Evolutionary conservation across 2,797 vertebrate genomes (phyloP).

Genomic region (Syndactyla subalaris): DNA sequence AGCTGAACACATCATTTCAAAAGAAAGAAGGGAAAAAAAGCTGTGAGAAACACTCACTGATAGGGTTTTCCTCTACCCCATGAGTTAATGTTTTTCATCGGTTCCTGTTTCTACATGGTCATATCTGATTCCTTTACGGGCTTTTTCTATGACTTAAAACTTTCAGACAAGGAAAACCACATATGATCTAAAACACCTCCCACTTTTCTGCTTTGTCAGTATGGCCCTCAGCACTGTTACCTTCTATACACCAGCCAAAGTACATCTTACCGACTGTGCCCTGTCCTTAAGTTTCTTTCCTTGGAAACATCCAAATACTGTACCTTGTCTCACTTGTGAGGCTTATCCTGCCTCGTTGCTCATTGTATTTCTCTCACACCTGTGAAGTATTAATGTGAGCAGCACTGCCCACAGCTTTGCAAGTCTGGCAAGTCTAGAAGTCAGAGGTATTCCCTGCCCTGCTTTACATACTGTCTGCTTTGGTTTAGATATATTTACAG

Average conservation of each 20-base stretch:
- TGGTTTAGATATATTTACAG: background rate
- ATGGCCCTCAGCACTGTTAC: background rate
- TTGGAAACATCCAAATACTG: background rate
- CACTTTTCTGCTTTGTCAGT: constrained; percentile 35
- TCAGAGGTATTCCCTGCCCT: constrained; percentile 4
- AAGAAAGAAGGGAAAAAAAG: background rate
- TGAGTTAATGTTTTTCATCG: background rate
- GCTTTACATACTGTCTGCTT: background rate
- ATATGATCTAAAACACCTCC: background rate
- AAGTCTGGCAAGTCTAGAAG: background rate
- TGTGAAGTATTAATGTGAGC: background rate
- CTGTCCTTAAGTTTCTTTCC: background rate
- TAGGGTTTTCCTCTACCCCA: background rate
- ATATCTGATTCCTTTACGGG: background rate
- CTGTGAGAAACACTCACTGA: background rate
- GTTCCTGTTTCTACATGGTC: constrained; percentile 30
- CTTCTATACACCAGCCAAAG: background rate
- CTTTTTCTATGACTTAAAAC: constrained; percentile 49
- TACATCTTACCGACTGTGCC: background rate
- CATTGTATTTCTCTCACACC: background rate
- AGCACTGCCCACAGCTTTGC: background rate
- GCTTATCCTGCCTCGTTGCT: background rate
- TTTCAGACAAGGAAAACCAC: constrained; percentile 31
- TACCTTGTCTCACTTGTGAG: background rate
- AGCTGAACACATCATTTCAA: background rate